A percentile compares a stretch with the other conserved stretches of the same genome.
These are phyloP conservation scores for Eidolon helvum DNA, from an alignment of 2,113 vertebrate species.

Conservation along the genomic window DNA sequence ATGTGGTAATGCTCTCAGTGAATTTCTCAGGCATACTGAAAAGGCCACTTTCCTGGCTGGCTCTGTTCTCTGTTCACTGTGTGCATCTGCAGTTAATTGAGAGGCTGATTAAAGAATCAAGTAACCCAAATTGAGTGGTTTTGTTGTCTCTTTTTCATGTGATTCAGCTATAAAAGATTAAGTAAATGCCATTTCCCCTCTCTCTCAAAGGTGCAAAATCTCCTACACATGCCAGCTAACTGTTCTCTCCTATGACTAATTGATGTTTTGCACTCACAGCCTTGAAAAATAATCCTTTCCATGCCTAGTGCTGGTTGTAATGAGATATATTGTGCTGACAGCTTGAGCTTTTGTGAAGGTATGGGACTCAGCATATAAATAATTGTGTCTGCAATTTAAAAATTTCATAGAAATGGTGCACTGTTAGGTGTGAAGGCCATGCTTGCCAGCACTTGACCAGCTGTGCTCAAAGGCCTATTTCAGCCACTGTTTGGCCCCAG, in stretches of 20 bases:
- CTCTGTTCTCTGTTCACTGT: neutral
- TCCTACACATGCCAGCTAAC: slow-evolving; percentile 42
- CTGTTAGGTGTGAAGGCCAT: slow-evolving; percentile 36
- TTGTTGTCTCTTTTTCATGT: slow-evolving; percentile 58
- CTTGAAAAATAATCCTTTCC: slow-evolving; percentile 68
- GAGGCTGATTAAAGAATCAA: slow-evolving; percentile 54
- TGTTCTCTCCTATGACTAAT: slow-evolving; percentile 64
- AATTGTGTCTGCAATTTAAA: slow-evolving; percentile 68
- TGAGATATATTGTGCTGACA: slow-evolving; percentile 70
- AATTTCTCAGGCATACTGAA: slow-evolving; percentile 40
- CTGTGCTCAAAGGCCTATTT: slow-evolving; percentile 42
- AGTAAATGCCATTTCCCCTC: slow-evolving; percentile 24
- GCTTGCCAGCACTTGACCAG: slow-evolving; percentile 61
- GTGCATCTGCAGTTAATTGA: slow-evolving; percentile 58
- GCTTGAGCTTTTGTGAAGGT: slow-evolving; percentile 66
- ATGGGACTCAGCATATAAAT: slow-evolving; percentile 63
- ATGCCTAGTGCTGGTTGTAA: slow-evolving; percentile 52
- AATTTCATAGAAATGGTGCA: slow-evolving; percentile 49
- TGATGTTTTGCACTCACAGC: slow-evolving; percentile 70
- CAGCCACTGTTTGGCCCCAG: neutral
- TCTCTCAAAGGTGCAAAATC: slow-evolving; percentile 62
- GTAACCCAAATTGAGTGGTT: slow-evolving; percentile 41
- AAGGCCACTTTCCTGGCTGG: slow-evolving; percentile 14
- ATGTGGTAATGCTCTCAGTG: neutral
- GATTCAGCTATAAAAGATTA: slow-evolving; percentile 67